Evolutionary conservation across 2,888 invertebrate genomes (phyloP).

Genomic region (Atrina japonica): DNA sequence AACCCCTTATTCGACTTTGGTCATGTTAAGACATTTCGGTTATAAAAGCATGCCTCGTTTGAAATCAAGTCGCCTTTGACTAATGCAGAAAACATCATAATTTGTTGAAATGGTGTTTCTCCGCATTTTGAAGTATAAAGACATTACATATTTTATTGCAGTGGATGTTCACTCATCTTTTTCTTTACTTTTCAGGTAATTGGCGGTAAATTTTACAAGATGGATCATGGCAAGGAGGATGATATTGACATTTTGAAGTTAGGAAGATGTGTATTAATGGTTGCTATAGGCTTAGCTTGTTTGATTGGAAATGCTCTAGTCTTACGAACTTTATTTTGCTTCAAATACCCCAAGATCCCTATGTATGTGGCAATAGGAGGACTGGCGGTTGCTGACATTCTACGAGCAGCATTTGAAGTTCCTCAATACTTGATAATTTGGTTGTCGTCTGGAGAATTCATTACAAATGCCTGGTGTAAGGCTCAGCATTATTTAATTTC

Average conservation of each 20-base stretch:
- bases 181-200: too few relatives aligned
- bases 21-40: too few relatives aligned
- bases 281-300: constrained; percentile 67
- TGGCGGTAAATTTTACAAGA: too few relatives aligned
- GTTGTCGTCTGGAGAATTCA: constrained; percentile 49
- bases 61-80: too few relatives aligned
- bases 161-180: too few relatives aligned
- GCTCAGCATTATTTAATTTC: constrained; percentile 52
- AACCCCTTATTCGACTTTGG: too few relatives aligned
- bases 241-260: constrained; percentile 54
- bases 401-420: constrained; percentile 61
- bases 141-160: too few relatives aligned
- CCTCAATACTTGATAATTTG: constrained; percentile 64
- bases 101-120: too few relatives aligned
- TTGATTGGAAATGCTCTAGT: constrained; percentile 68
- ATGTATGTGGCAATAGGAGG: constrained; percentile 69
- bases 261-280: constrained; percentile 64
- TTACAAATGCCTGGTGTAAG: constrained; percentile 66
- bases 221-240: not conserved
- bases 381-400: constrained; percentile 64
- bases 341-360: constrained; percentile 63
- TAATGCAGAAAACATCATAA: too few relatives aligned
- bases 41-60: too few relatives aligned
- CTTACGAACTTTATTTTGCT: constrained; percentile 60
- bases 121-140: too few relatives aligned